Base-by-base conservation (phyloP, 2,888 invertebrate species). In the Xanthorhoe designata region DNA sequence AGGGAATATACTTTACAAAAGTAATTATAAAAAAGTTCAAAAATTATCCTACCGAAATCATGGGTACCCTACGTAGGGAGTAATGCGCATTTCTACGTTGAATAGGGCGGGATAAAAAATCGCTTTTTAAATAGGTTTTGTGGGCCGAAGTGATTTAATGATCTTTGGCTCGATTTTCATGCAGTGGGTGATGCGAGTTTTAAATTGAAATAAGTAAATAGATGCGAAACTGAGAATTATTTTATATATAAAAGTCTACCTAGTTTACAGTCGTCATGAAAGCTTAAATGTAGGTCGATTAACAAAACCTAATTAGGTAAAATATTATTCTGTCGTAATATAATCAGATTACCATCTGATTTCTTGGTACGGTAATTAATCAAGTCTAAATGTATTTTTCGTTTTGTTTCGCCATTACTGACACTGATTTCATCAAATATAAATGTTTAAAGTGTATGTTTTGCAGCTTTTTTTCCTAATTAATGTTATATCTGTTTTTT, bases 71-170 rank as follows among this genome's bases (percentile, higher is more conserved):
- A 75, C 42, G 18, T 61, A 53, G 49, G 61, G 67, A 71, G 71
- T 70, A 74, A 71, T 75, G 74, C 74, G 74, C 71, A 75, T 74
- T 74, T 74, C 74, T 74, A 70, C 69, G 70, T 63, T 70, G 74
- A 72, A 74, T 74, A 78, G 82, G 84, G 82, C 75, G 81, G 84
- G 82, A 87, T 90, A 90, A 91, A 90, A 89, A 90, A 91, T 90
- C 86, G 88, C 85, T 84, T 90, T 89, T 90, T 89, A 87, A 91
- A 90, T 88, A 90, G 91, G 83, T 87, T 90, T 82, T 85, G 87
- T 82, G 88, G 88, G 82, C 81, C 83, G 87, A 84, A 88, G 89
- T 88, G 92, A 91, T 93, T 92, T 91, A 92, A 91, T 89, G 92
- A 90, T 85, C 83, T 78, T 78, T 74, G 57, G 70, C 81, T 71